These are phyloP conservation scores for Pleuronectes platessa DNA, from an alignment of 2,113 vertebrate genomes.

Conservation along the genomic window DNA sequence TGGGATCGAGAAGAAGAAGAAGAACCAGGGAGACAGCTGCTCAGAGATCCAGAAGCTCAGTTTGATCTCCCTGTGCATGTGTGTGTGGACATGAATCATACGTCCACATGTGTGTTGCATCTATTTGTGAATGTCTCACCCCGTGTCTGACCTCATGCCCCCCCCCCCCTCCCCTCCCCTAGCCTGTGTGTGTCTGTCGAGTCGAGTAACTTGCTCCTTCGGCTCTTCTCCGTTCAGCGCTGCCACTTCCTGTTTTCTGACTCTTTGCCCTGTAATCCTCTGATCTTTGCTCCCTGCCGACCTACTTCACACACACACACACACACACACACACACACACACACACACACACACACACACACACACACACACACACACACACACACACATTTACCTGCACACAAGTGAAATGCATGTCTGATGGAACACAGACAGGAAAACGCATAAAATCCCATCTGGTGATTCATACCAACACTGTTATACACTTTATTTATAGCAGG, in stretches of 20 bases:
- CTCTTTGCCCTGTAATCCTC: conserved; percentile 10
- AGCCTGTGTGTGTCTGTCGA: conserved; percentile 1
- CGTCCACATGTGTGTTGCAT: conserved; percentile 23
- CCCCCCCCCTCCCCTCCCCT: not conserved
- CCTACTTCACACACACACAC: not conserved
- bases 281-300: conserved; percentile 28
- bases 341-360: not conserved
- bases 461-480: not conserved
- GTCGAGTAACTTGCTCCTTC: conserved; percentile 5
- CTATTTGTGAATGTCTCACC: conserved; percentile 61
- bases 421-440: not conserved
- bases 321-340: not conserved
- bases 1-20: conserved; percentile 24
- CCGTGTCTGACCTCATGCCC: conserved; percentile 32
- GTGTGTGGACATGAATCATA: conserved; percentile 37
- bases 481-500: not conserved
- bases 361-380: not conserved
- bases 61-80: conserved; percentile 22
- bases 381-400: not conserved
- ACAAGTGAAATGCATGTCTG: not conserved
- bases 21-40: conserved; percentile 63
- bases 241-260: conserved; percentile 34
- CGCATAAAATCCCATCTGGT: not conserved
- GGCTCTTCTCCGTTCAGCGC: conserved; percentile 19
- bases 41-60: conserved; percentile 15